Evolutionary conservation across 2,113 vertebrate genomes (phyloP).

Genomic region (Engraulis encrasicolus): DNA sequence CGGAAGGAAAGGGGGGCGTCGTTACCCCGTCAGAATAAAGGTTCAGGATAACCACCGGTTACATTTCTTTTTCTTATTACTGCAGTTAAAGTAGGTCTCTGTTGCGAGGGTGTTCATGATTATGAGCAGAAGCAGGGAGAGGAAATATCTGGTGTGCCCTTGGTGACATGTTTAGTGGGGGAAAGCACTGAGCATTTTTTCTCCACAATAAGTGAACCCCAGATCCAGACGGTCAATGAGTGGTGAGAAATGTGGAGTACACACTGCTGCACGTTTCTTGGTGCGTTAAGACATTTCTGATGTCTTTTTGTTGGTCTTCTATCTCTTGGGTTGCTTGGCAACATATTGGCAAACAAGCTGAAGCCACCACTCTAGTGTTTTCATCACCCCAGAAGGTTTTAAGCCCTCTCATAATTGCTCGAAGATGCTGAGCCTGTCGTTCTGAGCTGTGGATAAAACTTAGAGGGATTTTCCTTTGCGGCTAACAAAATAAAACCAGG

Average conservation of each 20-base stretch:
- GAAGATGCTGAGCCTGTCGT: conserved; percentile 45
- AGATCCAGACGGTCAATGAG: neutral
- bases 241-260: neutral
- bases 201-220: neutral
- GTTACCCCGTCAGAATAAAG: too few species aligned
- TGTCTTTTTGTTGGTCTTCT: neutral
- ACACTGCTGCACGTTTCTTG: neutral
- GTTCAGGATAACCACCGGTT: too few species aligned
- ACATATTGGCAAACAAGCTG: conserved; percentile 1
- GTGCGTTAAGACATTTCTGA: neutral
- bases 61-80: neutral
- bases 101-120: neutral
- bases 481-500: conserved; percentile 26
- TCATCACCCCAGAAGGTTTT: conserved; percentile 23
- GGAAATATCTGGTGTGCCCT: neutral
- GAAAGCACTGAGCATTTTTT: neutral
- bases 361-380: neutral
- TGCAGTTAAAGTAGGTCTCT: neutral
- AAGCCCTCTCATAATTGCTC: conserved; percentile 45
- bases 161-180: neutral
- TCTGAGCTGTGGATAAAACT: conserved; percentile 13
- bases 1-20: too few species aligned
- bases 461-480: conserved; percentile 34
- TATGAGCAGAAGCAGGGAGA: neutral
- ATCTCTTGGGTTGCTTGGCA: conserved; percentile 36